Base-by-base conservation (phyloP, 2,113 vertebrate genomes). In the Oryzias woworae region DNA sequence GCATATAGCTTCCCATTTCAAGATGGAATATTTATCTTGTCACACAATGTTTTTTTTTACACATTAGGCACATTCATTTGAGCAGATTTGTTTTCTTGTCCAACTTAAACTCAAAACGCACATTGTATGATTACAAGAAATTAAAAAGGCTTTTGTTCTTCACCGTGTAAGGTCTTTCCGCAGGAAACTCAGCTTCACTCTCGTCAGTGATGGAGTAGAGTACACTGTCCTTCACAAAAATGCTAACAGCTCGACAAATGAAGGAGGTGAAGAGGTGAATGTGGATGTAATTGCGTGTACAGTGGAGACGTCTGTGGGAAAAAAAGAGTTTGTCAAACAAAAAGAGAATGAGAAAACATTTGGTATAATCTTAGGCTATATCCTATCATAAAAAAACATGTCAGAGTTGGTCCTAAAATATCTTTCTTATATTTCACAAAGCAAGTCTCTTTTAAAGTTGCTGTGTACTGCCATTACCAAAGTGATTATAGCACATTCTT, bases 201-300 rank as follows among this genome's bases (percentile, higher is more conserved):
- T 88, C 87, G 0, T 85, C 72, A 26, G 81, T 69, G n/a, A 81
- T 74, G 0, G 91, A 88, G 84, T 95, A 94, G 52, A 97, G 93
- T 57, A 96, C 94, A 1, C 88, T 5, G 2, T 97, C 95, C 83
- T 96, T 97, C 52, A 95, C 81, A 0, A 97, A 97, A 81, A 96
- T 96, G 85, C 95, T 96, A 66, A 92, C 64, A 0, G 95, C 95
- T 15, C 95, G 93, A 78, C 92, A 96, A 59, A 97, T 92, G 87
- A 96, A 97, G 75, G 95, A 97, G 45, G 91, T 70, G 79, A 97
- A 97, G 69, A 97, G 94, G 78, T 96, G 94, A 16, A 95, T 81
- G 67, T 97, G 95, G 91, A 97, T 96, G 91, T 94, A 96, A 62
- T 96, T 96, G 45, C 95, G 91, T 0, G 95, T 96, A 85, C 95